Evolutionary conservation across 2,797 vertebrate species (phyloP), one percentile per base, ranked within the genome.

Genomic region (Periophthalmus magnuspinnatus): DNA sequence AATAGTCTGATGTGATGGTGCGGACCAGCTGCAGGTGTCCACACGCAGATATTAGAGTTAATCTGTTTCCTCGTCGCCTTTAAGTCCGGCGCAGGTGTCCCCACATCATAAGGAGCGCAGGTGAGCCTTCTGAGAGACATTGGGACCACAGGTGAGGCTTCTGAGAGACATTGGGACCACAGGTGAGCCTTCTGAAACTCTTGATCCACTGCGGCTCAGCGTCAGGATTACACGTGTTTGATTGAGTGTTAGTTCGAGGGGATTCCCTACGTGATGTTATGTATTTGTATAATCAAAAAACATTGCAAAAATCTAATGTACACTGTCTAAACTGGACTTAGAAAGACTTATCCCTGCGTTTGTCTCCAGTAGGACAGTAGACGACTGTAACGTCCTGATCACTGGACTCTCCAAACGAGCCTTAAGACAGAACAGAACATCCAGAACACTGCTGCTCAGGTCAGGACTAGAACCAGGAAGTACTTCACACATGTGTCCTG

Each of bases 261-360:
- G 80, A 90, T 91, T 91, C 86, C 92, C 85, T 86, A 62, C 48
- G 36, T 55, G 70, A 52, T 50, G 11, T 32, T 48, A 16, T 60
- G 21, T 21, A 36, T 21, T 64, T 28, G 28, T 28, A 28, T 3
- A 28, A 28, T 28, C 28, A 3, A 28, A 28, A 28, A 28, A 28
- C 28, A 3, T 28, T 28, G 28, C 28, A 28, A 28, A n/a, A n/a
- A n/a, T n/a, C n/a, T n/a, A n/a, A n/a, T n/a, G n/a, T n/a, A n/a
- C n/a, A n/a, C n/a, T n/a, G n/a, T n/a, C n/a, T n/a, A n/a, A n/a
- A n/a, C n/a, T n/a, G n/a, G n/a, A n/a, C n/a, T n/a, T n/a, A n/a
- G n/a, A n/a, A n/a, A n/a, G n/a, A n/a, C n/a, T n/a, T n/a, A n/a
- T n/a, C n/a, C n/a, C n/a, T n/a, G n/a, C n/a, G n/a, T n/a, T n/a